Evolutionary conservation across 2,797 vertebrate species (phyloP), one percentile per base, ranked within the genome.

Genomic region (Hipposideros larvatus): DNA sequence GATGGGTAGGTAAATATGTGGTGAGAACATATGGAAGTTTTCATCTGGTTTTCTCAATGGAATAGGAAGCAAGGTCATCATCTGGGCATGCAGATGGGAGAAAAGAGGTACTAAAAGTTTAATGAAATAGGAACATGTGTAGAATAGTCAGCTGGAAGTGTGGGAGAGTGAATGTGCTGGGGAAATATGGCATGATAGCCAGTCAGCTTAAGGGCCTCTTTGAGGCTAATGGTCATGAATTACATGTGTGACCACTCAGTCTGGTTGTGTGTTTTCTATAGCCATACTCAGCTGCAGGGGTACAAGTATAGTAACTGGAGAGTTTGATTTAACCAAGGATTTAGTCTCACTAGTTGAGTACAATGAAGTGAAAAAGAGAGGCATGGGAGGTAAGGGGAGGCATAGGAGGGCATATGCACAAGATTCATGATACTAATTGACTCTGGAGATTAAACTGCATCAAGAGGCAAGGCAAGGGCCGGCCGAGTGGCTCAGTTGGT

Each of bases 311-410:
- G 11, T 66, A 87, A 21, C 18, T 71, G 24, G 18, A 71, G 41
- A 71, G 66, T 82, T 74, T 68, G 4, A 70, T 91, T 74, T 59
- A 71, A 66, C 37, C 57, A 89, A 57, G n/a, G 41, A 43, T 63
- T 7, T 94, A 68, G 2, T 85, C 28, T 74, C 43, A 51, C 37
- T 46, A 43, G 51, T 26, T 80, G 18, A 77, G 21, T 26, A 82
- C 86, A 92, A 57, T 86, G 46, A 94, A 74, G 57, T 93, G 41
- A 83, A 15, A 77, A 41, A 94, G 15, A 48, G 34, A 75, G 59
- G 2, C 5, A 57, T 48, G 41, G 37, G 19, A 41, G 37, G 13
- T 75, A 48, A 75, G 14, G 15, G 8, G 16, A 66, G 26, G 1
- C 10, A 78, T 13, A 87, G 31, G 28, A 87, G 9, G 28, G 4